Conservation (phyloP, 2,888 invertebrate species). For the Coelinius sp. region DNA sequence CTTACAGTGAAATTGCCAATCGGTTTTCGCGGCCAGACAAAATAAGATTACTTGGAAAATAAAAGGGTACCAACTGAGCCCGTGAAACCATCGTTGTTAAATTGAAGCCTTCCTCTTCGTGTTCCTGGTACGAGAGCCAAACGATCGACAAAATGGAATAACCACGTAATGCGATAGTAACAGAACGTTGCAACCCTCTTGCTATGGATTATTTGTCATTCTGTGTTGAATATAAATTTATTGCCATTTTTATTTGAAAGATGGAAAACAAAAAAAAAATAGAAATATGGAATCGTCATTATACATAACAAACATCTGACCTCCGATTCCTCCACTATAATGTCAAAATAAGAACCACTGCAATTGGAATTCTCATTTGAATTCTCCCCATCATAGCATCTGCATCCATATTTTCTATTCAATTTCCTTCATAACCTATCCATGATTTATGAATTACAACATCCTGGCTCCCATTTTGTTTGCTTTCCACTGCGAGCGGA, state of each 20-base stretch:
- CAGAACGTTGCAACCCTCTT: not conserved
- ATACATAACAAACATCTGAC: not conserved
- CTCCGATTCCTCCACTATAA: not conserved
- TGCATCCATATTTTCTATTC: not conserved
- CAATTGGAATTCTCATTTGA: not conserved
- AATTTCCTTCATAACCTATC: not conserved
- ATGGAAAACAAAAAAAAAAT: not conserved
- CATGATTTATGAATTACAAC: not conserved
- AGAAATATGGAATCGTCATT: too few species aligned
- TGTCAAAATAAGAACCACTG: not conserved
- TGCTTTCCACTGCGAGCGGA: not conserved
- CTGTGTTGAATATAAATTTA: not conserved
- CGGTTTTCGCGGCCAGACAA: slow-evolving; percentile 51
- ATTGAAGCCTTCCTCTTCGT: slow-evolving; percentile 32
- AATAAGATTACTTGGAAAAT: slow-evolving; percentile 57
- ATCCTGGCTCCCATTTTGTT: not conserved
- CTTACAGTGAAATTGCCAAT: slow-evolving; percentile 53
- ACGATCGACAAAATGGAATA: slow-evolving; percentile 35
- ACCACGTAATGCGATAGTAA: slow-evolving; percentile 9
- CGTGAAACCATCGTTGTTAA: slow-evolving; percentile 37
- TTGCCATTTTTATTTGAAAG: not conserved
- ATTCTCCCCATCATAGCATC: not conserved
- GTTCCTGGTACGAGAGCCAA: slow-evolving; percentile 29
- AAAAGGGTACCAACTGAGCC: slow-evolving; percentile 60
- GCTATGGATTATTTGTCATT: not conserved